Evolutionary conservation across 2,888 invertebrate genomes (phyloP).

Genomic region (Epinotia ramella): DNA sequence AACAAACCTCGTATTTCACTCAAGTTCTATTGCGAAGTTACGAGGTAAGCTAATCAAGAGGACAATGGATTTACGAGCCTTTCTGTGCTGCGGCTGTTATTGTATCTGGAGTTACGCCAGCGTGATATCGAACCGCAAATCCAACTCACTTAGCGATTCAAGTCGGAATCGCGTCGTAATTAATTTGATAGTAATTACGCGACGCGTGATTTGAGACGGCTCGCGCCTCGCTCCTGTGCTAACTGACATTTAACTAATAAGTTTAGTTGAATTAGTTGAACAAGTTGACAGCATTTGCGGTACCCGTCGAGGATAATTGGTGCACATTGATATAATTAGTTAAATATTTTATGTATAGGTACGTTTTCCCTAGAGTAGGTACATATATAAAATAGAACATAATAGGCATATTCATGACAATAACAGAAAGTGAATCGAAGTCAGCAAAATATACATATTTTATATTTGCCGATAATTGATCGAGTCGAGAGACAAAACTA

Average conservation of each 20-base stretch:
- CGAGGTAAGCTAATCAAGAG: neutral
- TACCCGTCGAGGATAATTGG: neutral
- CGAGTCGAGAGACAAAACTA: neutral
- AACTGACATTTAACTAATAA: constrained; percentile 28
- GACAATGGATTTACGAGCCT: constrained; percentile 3
- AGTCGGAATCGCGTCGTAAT: constrained; percentile 24
- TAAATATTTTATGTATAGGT: neutral
- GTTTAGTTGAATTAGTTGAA: constrained; percentile 28
- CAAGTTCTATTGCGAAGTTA: neutral
- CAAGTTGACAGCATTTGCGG: constrained; percentile 8
- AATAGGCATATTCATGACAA: too few relatives aligned
- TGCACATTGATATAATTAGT: neutral
- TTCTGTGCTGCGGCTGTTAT: neutral
- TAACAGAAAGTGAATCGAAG: too few relatives aligned
- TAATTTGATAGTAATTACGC: constrained; percentile 34
- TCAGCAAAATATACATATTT: too few relatives aligned
- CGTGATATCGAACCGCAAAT: constrained; percentile 16
- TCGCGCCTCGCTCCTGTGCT: constrained; percentile 14
- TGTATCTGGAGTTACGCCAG: constrained; percentile 11
- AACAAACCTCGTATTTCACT: neutral
- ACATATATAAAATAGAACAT: too few relatives aligned
- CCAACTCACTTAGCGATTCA: constrained; percentile 29
- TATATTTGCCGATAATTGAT: too few relatives aligned
- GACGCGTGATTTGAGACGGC: constrained; percentile 24
- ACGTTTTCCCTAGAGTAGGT: too few relatives aligned